Evolutionary conservation across 2,888 invertebrate genomes (phyloP), one percentile per base, ranked within the genome.

Genomic region (Rhogogaster chlorosoma): DNA sequence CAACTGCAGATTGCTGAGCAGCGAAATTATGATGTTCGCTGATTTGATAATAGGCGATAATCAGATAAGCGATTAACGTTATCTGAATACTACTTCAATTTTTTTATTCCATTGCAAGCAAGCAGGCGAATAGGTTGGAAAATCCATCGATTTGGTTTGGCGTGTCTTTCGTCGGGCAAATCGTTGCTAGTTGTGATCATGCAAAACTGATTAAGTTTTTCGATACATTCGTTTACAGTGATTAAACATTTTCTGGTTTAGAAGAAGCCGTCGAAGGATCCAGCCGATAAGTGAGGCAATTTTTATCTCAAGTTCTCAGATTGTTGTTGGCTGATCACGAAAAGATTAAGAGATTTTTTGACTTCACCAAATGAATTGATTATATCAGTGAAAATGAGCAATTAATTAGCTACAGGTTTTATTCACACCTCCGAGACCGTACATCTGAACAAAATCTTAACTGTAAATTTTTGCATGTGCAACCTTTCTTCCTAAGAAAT

Each of bases 41-140:
- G n/a, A n/a, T 80, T 61, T 80, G 80, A 80, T 80, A 80, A 57
- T 61, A 22, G 10, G 22, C 38, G 80, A 80, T 80, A 61, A 80
- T 61, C 22, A 61, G 80, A 80, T 80, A 80, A 80, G 80, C 22
- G 38, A 6, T 9, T 22, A 26, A 36, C 80, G 80, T 38, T 80
- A 80, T 77, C 38, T 36, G 18, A 38, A 38, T 77, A 77, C 32
- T 61, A 38, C 12, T 61, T 61, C 61, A 42, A 45, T 45, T 80
- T 22, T 5, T n/a, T 15, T 10, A 29, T 9, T 61, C 6, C 38
- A 26, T 1, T 22, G 4, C 2, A n/a, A 0, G 22, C 5, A 36
- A 61, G 15, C 36, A 18, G 61, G 80, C 61, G 80, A 80, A n/a
- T n/a, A n/a, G n/a, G n/a, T n/a, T n/a, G n/a, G n/a, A n/a, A n/a